Percentiles rank a stretch among this genome's conserved stretches.
phyloP scores from a whole-genome alignment of 2,113 vertebrate genomes.

The Cacatua alba region DNA sequence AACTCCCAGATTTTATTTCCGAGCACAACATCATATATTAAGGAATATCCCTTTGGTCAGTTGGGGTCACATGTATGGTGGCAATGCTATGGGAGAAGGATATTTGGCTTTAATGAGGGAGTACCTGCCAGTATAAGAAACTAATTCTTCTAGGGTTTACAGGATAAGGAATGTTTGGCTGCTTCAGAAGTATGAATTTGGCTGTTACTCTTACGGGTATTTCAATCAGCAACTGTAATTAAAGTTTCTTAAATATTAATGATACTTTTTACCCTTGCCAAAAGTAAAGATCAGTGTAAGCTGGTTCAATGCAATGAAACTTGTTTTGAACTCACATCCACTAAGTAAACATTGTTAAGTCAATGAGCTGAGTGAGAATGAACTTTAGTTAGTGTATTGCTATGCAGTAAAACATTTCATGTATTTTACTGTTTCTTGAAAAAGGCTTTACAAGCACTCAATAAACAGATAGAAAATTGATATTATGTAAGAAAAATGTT shows the following conservation, averaged over 20 bases:
- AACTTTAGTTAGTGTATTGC: not conserved
- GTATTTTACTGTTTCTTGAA: not conserved
- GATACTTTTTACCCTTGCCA: not conserved
- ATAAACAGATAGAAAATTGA: not conserved
- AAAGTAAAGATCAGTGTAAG: not conserved
- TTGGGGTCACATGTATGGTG: not conserved
- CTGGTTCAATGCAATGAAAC: not conserved
- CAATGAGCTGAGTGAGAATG: not conserved
- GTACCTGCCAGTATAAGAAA: not conserved
- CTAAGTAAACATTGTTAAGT: not conserved
- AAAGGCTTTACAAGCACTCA: not conserved
- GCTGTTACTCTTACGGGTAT: not conserved
- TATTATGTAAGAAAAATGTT: not conserved
- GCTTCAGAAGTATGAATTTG: not conserved
- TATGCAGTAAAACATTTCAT: not conserved
- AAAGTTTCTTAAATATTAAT: slow-evolving; percentile 7
- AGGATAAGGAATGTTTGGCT: not conserved
- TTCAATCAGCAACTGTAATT: not conserved
- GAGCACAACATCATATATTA: not conserved
- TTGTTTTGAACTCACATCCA: not conserved
- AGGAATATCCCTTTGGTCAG: not conserved
- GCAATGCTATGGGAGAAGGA: not conserved
- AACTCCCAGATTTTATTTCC: not conserved
- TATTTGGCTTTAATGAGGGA: not conserved
- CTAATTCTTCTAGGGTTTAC: not conserved